A percentile compares a stretch with the other conserved stretches of the same genome.
Evolutionary conservation across 2,797 vertebrate genomes (phyloP).

Genomic region (Saguinus oedipus): DNA sequence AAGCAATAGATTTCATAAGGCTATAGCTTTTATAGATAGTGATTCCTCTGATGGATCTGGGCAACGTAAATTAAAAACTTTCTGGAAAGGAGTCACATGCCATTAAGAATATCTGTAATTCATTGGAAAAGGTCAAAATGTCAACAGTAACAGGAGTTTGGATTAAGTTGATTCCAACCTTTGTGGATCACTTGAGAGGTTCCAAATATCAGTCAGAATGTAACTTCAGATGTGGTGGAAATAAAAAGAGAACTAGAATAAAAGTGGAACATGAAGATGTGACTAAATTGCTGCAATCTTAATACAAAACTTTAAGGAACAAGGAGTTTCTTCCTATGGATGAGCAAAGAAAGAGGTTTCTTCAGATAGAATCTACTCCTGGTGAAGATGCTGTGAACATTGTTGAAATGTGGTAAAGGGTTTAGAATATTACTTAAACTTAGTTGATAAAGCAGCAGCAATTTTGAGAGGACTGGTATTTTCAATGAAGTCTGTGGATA

Average conservation of each 20-base stretch:
- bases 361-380: not conserved
- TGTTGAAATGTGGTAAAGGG: not conserved
- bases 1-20: not conserved
- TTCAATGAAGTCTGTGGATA: not conserved
- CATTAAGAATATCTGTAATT: not conserved
- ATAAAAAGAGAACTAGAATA: not conserved
- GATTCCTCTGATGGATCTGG: not conserved
- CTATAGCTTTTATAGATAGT: not conserved
- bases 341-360: not conserved
- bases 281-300: not conserved
- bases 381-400: not conserved
- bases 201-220: not conserved
- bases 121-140: not conserved
- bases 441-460: not conserved
- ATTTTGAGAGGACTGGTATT: not conserved
- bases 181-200: not conserved
- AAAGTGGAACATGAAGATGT: not conserved
- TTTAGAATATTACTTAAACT: not conserved
- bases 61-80: not conserved
- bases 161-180: not conserved
- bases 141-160: not conserved
- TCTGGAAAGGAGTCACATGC: not conserved
- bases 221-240: not conserved
- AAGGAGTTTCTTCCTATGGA: not conserved
- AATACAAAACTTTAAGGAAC: not conserved